phyloP scores from a whole-genome alignment of 2,888 invertebrate genomes.

The Chamaedrilus cognettii region DNA sequence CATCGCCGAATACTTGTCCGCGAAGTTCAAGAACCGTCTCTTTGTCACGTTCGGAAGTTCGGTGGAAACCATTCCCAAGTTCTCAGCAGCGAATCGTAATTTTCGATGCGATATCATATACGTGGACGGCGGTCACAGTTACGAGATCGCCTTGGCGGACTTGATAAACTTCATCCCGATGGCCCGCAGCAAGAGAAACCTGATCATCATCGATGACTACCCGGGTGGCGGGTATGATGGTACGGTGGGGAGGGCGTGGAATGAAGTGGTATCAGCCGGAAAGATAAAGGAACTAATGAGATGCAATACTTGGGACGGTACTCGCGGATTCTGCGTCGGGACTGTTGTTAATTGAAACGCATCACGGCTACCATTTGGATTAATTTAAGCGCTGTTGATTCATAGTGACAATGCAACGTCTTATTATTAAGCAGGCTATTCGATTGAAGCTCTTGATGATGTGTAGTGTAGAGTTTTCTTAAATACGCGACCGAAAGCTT shows the following conservation, averaged over 20 bases:
- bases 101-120: constrained; percentile 30
- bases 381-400: too few species aligned
- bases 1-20: constrained; percentile 25
- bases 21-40: constrained; percentile 21
- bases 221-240: constrained; percentile 19
- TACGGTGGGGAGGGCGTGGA: constrained; percentile 20
- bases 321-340: too few species aligned
- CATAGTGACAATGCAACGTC: too few species aligned
- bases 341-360: too few species aligned
- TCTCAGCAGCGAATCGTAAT: not conserved
- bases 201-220: constrained; percentile 24
- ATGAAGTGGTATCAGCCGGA: not conserved
- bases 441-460: too few species aligned
- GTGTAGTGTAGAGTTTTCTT: too few species aligned
- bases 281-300: not conserved
- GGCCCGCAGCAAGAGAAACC: constrained; percentile 11
- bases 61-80: constrained; percentile 19
- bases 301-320: too few species aligned
- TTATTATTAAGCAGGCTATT: too few species aligned
- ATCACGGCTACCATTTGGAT: too few species aligned
- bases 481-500: too few species aligned
- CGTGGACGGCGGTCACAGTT: constrained; percentile 34
- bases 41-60: constrained; percentile 30
- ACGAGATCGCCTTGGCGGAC: constrained; percentile 22
- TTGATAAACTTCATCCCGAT: constrained; percentile 20